Conservation (phyloP, 2,888 invertebrate species). For the Cactoblastis cactorum region DNA sequence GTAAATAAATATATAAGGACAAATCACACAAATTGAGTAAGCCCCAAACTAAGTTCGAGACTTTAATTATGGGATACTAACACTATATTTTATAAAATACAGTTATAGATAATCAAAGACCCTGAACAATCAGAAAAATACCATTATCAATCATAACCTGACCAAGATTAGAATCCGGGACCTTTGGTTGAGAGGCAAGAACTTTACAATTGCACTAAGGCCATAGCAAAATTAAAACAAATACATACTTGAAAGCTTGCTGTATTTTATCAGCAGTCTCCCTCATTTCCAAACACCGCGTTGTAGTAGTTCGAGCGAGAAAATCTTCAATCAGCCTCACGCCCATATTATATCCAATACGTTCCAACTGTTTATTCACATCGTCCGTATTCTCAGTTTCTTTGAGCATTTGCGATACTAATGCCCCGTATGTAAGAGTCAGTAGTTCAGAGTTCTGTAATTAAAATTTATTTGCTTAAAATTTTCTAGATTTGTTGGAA, state of each 20-base stretch:
- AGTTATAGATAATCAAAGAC: no score
- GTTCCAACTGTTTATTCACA: conserved; percentile 97
- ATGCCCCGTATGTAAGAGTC: conserved; percentile 97
- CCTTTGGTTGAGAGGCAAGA: no score
- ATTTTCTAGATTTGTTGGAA: no score
- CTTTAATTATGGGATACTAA: no score
- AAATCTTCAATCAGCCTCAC: conserved; percentile 98
- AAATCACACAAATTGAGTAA: no score
- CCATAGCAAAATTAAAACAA: neutral
- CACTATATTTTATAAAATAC: no score
- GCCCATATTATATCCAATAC: conserved; percentile 99
- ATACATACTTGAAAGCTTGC: conserved; percentile 80
- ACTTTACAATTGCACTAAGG: no score
- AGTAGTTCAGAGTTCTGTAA: conserved; percentile 96
- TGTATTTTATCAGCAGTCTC: conserved; percentile 98
- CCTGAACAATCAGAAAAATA: no score
- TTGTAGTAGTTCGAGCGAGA: conserved; percentile 92
- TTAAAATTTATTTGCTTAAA: neutral
- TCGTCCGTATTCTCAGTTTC: conserved; percentile 98
- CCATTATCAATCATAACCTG: no score
- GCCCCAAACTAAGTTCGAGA: no score
- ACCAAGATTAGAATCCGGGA: no score
- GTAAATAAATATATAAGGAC: no score
- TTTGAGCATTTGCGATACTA: conserved; percentile 97
- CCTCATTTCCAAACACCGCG: conserved; percentile 95